Evolutionary conservation across 1,140 invertebrate genomes (phyloP).

Genomic region (Ridgeia piscesae): DNA sequence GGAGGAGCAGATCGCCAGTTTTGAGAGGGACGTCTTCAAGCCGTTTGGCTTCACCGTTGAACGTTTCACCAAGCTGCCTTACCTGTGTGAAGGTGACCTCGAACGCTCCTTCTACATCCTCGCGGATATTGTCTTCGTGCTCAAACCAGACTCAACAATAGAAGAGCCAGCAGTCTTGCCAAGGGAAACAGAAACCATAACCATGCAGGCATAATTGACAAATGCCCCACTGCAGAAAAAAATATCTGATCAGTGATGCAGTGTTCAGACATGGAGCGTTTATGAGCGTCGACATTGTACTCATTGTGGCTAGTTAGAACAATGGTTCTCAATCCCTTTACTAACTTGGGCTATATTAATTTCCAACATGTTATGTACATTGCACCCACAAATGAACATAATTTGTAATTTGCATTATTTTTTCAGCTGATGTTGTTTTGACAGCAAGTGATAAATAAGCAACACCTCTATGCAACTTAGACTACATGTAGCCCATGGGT

Average conservation of each 20-base stretch:
- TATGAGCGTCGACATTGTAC: neutral
- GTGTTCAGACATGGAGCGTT: neutral
- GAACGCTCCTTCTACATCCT: conserved; percentile 87
- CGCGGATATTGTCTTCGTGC: conserved; percentile 78
- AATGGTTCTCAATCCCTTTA: neutral
- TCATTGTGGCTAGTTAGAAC: neutral
- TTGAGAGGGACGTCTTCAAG: conserved; percentile 70
- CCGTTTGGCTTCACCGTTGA: conserved; percentile 74
- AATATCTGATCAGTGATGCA: neutral
- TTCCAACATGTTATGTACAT: neutral
- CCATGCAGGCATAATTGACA: neutral
- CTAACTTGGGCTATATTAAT: neutral
- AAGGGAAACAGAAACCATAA: neutral
- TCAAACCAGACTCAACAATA: conserved; percentile 41
- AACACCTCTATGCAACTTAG: neutral
- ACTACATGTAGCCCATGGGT: neutral
- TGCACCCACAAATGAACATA: neutral
- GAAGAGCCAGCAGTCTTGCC: neutral
- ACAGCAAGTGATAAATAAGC: neutral
- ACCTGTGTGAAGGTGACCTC: conserved; percentile 93
- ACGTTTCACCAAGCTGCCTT: conserved; percentile 82
- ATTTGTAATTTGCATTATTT: too few relatives aligned
- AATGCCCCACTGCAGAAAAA: neutral
- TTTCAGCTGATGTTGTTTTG: neutral
- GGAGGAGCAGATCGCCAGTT: conserved; percentile 75